Conservation (phyloP, 1,140 invertebrate genomes). For the Galendromus occidentalis region DNA sequence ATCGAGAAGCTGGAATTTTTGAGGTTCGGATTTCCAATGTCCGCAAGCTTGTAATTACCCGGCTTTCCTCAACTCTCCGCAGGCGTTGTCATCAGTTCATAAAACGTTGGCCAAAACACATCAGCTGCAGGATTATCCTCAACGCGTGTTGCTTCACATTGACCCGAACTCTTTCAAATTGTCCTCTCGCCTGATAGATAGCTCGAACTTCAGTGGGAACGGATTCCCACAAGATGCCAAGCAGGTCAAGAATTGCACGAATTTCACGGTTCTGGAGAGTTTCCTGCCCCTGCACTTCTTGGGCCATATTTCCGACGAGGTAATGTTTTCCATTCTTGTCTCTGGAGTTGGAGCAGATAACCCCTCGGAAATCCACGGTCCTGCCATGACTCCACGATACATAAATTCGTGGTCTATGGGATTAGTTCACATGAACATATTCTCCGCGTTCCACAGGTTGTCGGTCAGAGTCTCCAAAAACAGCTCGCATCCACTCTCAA, state of each 20-base stretch:
- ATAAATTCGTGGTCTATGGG: too few relatives aligned
- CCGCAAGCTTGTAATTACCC: too few relatives aligned
- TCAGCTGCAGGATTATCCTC: background rate
- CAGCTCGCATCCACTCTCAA: too few relatives aligned
- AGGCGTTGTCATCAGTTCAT: background rate
- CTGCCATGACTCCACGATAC: too few relatives aligned
- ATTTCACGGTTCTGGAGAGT: background rate
- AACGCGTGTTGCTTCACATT: background rate
- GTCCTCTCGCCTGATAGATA: background rate
- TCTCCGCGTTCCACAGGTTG: background rate
- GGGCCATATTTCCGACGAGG: background rate
- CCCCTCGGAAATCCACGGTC: too few relatives aligned
- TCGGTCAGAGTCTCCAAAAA: background rate
- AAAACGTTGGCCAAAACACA: background rate
- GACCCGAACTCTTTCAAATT: background rate
- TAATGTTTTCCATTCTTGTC: background rate
- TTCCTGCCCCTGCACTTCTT: background rate
- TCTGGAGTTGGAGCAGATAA: background rate
- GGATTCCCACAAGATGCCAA: background rate
- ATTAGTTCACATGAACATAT: too few relatives aligned
- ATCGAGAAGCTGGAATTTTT: background rate
- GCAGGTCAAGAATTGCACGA: background rate
- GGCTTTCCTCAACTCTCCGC: too few relatives aligned
- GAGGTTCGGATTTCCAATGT: background rate
- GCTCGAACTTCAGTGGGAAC: background rate